These are phyloP conservation scores for Aromia moschata DNA, from an alignment of 2,888 invertebrate species.

Conservation along the genomic window DNA sequence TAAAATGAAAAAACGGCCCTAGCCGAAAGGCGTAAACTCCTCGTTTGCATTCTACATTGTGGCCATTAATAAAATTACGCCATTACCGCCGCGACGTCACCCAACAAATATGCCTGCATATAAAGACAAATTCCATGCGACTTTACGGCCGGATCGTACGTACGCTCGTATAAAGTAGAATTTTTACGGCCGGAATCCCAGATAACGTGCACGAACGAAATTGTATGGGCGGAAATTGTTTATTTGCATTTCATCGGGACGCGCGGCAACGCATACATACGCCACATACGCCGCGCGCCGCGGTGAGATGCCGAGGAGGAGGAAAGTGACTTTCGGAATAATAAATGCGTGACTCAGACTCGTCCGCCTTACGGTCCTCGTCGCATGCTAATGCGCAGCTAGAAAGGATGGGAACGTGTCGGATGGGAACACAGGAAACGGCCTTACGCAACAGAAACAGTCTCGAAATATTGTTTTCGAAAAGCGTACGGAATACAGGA, in stretches of 20 bases:
- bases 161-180: slow-evolving; percentile 20
- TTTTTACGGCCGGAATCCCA: slow-evolving; percentile 20
- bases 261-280: slow-evolving; percentile 8
- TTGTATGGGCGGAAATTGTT: slow-evolving; percentile 23
- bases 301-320: slow-evolving; percentile 8
- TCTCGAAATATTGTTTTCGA: too few relatives aligned
- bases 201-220: slow-evolving; percentile 23
- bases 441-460: too few relatives aligned
- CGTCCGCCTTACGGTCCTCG: background rate
- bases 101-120: slow-evolving; percentile 13
- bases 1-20: too few relatives aligned
- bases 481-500: too few relatives aligned
- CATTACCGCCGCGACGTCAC: background rate
- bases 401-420: background rate
- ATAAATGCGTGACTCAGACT: slow-evolving; percentile 12
- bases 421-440: background rate
- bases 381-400: slow-evolving; percentile 6
- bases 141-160: slow-evolving; percentile 13
- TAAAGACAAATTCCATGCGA: slow-evolving; percentile 21
- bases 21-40: background rate
- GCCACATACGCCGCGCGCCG: too few relatives aligned
- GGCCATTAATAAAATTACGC: slow-evolving; percentile 17
- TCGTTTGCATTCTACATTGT: slow-evolving; percentile 14
- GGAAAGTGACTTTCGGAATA: slow-evolving; percentile 17
- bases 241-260: slow-evolving; percentile 21